phyloP scores from a whole-genome alignment of 2,888 invertebrate species.

The Eristalinus sepulchralis region DNA sequence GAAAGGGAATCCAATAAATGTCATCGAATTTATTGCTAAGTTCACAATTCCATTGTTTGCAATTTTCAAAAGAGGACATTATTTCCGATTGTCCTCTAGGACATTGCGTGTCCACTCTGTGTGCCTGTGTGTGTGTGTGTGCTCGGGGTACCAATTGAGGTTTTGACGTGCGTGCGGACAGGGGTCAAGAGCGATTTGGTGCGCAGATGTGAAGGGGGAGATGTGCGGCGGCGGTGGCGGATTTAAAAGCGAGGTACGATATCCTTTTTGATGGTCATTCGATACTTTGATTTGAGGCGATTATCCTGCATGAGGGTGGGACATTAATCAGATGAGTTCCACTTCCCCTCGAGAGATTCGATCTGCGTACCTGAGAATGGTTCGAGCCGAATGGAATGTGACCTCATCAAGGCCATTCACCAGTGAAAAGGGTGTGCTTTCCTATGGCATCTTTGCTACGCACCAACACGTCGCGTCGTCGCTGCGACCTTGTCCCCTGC shows the following conservation, averaged over 20 bases:
- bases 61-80: slow-evolving; percentile 71
- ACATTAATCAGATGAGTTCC: slow-evolving; percentile 53
- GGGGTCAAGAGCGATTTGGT: slow-evolving; percentile 56
- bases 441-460: slow-evolving; percentile 43
- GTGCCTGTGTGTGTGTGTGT: slow-evolving; percentile 3
- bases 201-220: slow-evolving; percentile 61
- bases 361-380: background rate
- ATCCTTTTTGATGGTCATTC: slow-evolving; percentile 65
- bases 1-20: slow-evolving; percentile 79
- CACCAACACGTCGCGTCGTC: slow-evolving; percentile 50
- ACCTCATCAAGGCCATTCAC: slow-evolving; percentile 65
- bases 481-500: slow-evolving; percentile 65
- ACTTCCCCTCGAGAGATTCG: slow-evolving; percentile 13
- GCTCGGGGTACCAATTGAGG: slow-evolving; percentile 55
- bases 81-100: slow-evolving; percentile 69
- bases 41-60: slow-evolving; percentile 77
- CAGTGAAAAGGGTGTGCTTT: background rate
- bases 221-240: slow-evolving; percentile 6
- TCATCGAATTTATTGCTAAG: slow-evolving; percentile 79
- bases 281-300: slow-evolving; percentile 66
- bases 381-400: slow-evolving; percentile 25
- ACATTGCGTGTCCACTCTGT: slow-evolving; percentile 21
- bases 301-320: slow-evolving; percentile 52
- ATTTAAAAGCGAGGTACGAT: slow-evolving; percentile 37
- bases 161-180: slow-evolving; percentile 59